Percentiles rank a stretch among this genome's conserved stretches.
These are phyloP conservation scores for Tapirus indicus DNA, from an alignment of 2,797 vertebrate species.

Conservation along the genomic window DNA sequence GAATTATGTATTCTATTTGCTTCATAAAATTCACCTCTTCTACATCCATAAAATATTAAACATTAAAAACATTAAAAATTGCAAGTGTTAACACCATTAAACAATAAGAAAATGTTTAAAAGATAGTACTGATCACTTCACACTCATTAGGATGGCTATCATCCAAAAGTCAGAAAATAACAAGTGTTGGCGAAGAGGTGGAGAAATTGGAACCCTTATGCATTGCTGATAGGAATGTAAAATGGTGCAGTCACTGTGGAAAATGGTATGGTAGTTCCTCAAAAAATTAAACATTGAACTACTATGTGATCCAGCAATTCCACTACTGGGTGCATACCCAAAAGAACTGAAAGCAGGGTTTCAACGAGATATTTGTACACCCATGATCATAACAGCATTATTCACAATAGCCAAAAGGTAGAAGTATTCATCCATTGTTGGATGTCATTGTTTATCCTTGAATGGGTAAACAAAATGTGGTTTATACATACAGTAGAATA, in stretches of 20 bases:
- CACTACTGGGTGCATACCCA: background rate
- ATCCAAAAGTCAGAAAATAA: background rate
- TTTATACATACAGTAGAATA: background rate
- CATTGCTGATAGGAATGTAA: background rate
- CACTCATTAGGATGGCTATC: background rate
- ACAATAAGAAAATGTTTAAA: conserved; percentile 16
- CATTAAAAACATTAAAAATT: background rate
- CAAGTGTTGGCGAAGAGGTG: background rate
- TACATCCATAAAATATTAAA: background rate
- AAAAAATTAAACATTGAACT: background rate
- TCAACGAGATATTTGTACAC: background rate
- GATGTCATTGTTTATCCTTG: no score
- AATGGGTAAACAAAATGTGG: background rate
- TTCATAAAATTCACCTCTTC: background rate
- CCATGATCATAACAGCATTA: background rate
- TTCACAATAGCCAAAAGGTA: background rate
- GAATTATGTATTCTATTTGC: background rate
- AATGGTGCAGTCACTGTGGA: background rate
- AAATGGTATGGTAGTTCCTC: background rate
- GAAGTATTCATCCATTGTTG: background rate
- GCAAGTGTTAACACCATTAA: background rate
- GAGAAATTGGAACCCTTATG: background rate
- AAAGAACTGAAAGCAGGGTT: background rate
- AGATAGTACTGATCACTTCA: background rate
- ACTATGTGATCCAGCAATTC: background rate